phyloP scores from a whole-genome alignment of 2,113 vertebrate genomes.

The Salminus brasiliensis region DNA sequence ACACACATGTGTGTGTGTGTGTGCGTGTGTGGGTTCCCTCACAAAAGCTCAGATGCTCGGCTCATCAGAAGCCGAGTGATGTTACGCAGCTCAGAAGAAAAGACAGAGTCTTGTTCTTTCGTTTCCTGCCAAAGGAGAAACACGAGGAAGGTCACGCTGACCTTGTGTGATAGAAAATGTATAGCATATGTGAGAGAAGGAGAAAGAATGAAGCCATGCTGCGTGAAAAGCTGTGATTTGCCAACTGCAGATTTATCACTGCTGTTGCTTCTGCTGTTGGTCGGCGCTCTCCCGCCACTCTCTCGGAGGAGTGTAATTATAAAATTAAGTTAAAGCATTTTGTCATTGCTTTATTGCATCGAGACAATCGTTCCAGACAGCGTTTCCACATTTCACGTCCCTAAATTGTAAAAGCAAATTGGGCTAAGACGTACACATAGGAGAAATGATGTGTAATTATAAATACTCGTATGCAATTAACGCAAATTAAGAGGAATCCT shows the following conservation, averaged over 20 bases:
- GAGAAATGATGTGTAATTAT: background rate
- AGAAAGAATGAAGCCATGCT: background rate
- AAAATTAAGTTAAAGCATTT: background rate
- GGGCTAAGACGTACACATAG: background rate
- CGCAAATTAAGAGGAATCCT: background rate
- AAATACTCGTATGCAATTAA: background rate
- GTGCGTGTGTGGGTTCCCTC: background rate
- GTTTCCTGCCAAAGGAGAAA: background rate
- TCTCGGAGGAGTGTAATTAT: background rate
- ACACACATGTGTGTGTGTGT: slow-evolving; percentile 2
- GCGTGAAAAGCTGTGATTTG: background rate
- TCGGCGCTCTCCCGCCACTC: background rate
- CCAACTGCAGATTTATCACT: background rate
- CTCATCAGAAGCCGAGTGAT: background rate
- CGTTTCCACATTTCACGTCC: background rate
- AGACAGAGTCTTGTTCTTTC: background rate
- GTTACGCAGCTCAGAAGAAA: background rate
- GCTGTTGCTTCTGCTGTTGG: background rate
- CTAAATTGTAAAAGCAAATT: background rate
- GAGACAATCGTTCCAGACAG: background rate
- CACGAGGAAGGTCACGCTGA: slow-evolving; percentile 26
- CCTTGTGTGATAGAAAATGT: background rate
- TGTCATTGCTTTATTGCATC: background rate
- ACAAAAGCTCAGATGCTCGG: background rate
- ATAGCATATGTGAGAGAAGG: background rate